A percentile compares a stretch with the other conserved stretches of the same genome.
Evolutionary conservation across 2,113 vertebrate species (phyloP).

Genomic region (Echinops telfairi): DNA sequence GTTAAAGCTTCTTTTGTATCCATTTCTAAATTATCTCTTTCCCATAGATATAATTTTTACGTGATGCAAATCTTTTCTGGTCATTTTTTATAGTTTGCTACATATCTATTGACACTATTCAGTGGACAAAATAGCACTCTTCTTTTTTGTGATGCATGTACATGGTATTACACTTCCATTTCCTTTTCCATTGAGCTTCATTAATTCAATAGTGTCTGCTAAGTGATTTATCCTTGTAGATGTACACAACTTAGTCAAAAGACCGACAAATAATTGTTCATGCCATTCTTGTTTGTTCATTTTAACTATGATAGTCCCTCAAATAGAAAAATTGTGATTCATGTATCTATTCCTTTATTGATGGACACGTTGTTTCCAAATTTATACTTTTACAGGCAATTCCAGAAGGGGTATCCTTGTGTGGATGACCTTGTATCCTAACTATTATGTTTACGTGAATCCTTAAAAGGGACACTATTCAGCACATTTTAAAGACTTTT

Average conservation of each 20-base stretch:
- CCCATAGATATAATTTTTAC: background rate
- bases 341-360: background rate
- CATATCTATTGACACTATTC: background rate
- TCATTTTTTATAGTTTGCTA: background rate
- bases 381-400: background rate
- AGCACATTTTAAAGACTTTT: background rate
- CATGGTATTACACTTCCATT: too few relatives aligned
- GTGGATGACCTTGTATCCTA: background rate
- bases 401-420: constrained; percentile 7
- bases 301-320: background rate
- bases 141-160: background rate
- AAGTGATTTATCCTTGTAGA: background rate
- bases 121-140: background rate
- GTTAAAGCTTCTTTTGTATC: background rate
- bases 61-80: background rate
- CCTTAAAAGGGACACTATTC: background rate
- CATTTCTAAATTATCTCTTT: background rate
- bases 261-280: background rate
- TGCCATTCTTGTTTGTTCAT: background rate
- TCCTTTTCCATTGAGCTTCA: too few relatives aligned
- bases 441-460: background rate
- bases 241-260: background rate
- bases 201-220: background rate
- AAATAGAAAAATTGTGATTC: background rate
- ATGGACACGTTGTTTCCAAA: background rate